Evolutionary conservation across 2,797 vertebrate species (phyloP), one percentile per base, ranked within the genome.

Genomic region (Argyrosomus regius): DNA sequence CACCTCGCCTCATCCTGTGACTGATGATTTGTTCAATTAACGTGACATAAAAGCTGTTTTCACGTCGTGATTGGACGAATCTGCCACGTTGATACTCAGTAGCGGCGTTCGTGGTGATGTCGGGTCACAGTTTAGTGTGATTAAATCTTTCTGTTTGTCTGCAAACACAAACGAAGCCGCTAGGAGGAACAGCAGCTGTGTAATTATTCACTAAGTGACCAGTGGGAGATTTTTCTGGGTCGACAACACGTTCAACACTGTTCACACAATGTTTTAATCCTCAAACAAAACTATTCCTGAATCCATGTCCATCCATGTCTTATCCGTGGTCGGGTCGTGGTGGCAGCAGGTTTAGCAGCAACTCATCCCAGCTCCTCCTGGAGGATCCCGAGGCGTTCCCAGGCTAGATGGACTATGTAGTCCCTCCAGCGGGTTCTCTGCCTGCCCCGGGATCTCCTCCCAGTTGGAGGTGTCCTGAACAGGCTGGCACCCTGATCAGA

Each of bases 101-200:
- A 8, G 18, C 43, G 6, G 56, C 35, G 41, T 68, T 20, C 43
- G 57, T 24, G 18, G 18, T 12, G 0, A 24, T 46, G 0, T 52
- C 22, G 2, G 7, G n/a, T 69, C 66, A 45, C 64, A 65, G 22
- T 18, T 54, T 43, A 50, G 28, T 49, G 50, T 20, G 31, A 70
- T 66, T 52, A 61, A 35, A 75, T 24, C 45, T 52, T 5, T 2
- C 20, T 13, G n/a, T 57, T 77, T 20, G 43, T n/a, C 63, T 41
- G 16, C 57, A 6, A 39, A 56, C 60, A 53, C 24, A 45, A 59
- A 53, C 6, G 54, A 67, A 49, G 1, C 12, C 12, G 13, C 5
- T 1, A 8, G 18, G 58, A 28, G n/a, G 2, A 46, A n/a, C 4
- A 60, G 28, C 72, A 24, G 75, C 49, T 24, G 0, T 63, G 50